These are phyloP conservation scores for Phyto melanocephala DNA, from an alignment of 2,888 invertebrate species.

Conservation along the genomic window DNA sequence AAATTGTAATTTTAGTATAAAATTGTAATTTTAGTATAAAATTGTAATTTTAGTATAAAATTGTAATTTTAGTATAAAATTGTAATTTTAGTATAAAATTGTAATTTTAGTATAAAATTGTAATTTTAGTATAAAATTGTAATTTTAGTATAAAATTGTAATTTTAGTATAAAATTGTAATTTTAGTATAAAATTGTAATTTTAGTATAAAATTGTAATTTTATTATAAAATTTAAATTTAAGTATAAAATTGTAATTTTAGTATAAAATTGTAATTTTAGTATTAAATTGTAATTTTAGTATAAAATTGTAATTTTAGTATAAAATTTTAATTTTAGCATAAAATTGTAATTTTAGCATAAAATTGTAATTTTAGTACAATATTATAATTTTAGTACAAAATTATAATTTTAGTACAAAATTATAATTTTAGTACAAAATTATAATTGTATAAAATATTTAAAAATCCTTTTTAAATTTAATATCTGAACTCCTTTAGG, in stretches of 20 bases:
- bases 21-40: background rate
- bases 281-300: background rate
- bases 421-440: too few relatives aligned
- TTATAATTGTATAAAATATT: background rate
- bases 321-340: background rate
- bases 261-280: background rate
- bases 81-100: background rate
- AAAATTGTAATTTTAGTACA: too few relatives aligned
- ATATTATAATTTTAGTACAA: too few relatives aligned
- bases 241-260: too few relatives aligned
- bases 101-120: background rate
- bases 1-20: background rate
- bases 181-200: background rate
- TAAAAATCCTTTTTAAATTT: too few relatives aligned
- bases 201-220: too few relatives aligned
- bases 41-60: background rate
- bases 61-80: background rate
- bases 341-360: background rate
- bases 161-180: background rate
- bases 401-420: too few relatives aligned
- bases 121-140: background rate
- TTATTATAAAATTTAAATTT: too few relatives aligned
- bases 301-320: background rate
- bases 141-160: background rate
- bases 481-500: background rate